Conservation (phyloP, 2,888 invertebrate species). For the Bhutanitis thaidina region DNA sequence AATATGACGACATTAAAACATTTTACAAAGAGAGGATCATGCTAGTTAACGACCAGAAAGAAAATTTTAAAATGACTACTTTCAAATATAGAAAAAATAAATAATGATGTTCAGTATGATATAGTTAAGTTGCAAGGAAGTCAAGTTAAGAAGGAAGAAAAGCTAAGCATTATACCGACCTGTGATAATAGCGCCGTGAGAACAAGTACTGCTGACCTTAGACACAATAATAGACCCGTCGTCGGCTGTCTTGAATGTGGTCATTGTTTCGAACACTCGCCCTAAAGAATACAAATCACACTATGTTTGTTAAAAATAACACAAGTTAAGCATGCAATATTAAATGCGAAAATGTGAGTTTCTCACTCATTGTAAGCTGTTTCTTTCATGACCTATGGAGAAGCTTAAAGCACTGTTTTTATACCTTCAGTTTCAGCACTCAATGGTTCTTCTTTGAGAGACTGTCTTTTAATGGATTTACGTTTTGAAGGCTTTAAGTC, state of each 20-base stretch:
- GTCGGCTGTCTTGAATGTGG: conserved; percentile 73
- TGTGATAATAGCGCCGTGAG: conserved; percentile 82
- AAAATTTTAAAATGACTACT: not conserved
- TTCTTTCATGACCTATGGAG: conserved; percentile 37
- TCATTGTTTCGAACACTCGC: conserved; percentile 77
- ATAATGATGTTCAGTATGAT: conserved; percentile 9
- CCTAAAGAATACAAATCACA: conserved; percentile 79
- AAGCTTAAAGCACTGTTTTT: conserved; percentile 60
- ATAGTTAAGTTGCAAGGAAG: conserved; percentile 23
- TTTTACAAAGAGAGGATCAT: conserved; percentile 29
- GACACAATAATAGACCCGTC: conserved; percentile 72
- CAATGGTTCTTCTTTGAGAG: conserved; percentile 62
- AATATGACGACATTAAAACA: conserved; percentile 54
- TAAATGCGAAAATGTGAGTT: conserved; percentile 50
- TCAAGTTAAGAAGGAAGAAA: conserved; percentile 39
- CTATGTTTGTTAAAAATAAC: conserved; percentile 68
- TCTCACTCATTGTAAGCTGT: conserved; percentile 65
- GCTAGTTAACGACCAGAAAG: conserved; percentile 26
- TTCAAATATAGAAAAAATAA: conserved; percentile 8
- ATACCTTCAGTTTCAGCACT: conserved; percentile 77
- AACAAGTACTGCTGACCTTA: conserved; percentile 81
- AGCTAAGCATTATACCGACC: conserved; percentile 78
- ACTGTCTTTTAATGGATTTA: conserved; percentile 67
- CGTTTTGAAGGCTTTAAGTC: conserved; percentile 58
- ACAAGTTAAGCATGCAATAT: conserved; percentile 71